Evolutionary conservation across 1,140 invertebrate genomes (phyloP).

Genomic region (Drosophila persimilis): DNA sequence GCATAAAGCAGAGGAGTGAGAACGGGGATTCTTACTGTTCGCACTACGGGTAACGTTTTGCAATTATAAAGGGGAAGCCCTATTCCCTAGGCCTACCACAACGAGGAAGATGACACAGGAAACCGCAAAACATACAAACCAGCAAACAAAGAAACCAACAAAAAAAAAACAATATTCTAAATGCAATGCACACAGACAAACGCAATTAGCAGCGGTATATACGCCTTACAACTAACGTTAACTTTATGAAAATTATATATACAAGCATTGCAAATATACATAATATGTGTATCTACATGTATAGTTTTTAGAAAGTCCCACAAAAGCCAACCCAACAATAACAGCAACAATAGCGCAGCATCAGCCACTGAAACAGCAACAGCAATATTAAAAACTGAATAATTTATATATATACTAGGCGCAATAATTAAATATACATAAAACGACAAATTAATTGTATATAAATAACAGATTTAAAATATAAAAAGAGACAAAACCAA

Average conservation of each 20-base stretch:
- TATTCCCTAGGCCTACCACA: background rate
- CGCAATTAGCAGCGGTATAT: constrained; percentile 71
- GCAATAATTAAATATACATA: constrained; percentile 40
- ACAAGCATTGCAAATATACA: constrained; percentile 1
- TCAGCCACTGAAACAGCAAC: constrained; percentile 12
- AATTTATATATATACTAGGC: constrained; percentile 38
- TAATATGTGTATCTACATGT: constrained; percentile 6
- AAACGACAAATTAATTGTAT: constrained; percentile 28
- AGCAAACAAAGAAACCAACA: background rate
- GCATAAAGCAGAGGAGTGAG: too few species aligned
- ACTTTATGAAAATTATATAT: constrained; percentile 29
- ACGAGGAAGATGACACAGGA: constrained; percentile 9
- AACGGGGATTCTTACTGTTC: too few species aligned
- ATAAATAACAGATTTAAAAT: constrained; percentile 35
- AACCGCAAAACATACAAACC: constrained; percentile 10
- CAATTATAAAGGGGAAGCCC: too few species aligned
- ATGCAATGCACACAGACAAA: constrained; percentile 54
- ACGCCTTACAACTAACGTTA: constrained; percentile 60
- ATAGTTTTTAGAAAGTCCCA: constrained; percentile 19
- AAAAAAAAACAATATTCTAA: constrained; percentile 44
- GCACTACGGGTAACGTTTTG: too few species aligned
- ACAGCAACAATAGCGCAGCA: constrained; percentile 24
- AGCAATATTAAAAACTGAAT: constrained; percentile 56
- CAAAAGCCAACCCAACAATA: constrained; percentile 36
- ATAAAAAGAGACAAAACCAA: background rate